phyloP scores from a whole-genome alignment of 2,888 invertebrate species.

The Andrena hattorfiana region DNA sequence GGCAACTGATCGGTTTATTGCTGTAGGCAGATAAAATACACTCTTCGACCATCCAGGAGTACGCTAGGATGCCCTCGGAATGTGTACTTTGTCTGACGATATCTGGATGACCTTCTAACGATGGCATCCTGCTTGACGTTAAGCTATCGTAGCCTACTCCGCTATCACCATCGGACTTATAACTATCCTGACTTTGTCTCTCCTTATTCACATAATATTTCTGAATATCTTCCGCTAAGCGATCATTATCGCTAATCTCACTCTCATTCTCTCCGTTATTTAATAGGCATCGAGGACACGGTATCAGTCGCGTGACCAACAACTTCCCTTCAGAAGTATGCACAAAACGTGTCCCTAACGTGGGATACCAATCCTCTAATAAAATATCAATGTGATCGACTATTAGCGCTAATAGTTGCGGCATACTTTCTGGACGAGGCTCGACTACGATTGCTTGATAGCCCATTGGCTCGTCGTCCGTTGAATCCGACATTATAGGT shows the following conservation, averaged over 20 bases:
- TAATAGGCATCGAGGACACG: conserved; percentile 94
- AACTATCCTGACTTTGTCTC: conserved; percentile 88
- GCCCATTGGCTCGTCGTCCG: conserved; percentile 86
- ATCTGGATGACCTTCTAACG: conserved; percentile 91
- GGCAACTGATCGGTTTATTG: conserved; percentile 90
- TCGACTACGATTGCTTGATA: conserved; percentile 91
- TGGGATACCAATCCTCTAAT: conserved; percentile 99
- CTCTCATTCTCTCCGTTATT: conserved; percentile 79
- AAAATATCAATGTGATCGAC: conserved; percentile 98
- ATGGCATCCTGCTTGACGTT: conserved; percentile 93
- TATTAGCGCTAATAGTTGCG: conserved; percentile 93
- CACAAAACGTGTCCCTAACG: conserved; percentile 97
- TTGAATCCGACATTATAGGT: conserved; percentile 81
- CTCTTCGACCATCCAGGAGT: conserved; percentile 97
- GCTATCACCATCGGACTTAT: conserved; percentile 94
- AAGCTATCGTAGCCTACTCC: conserved; percentile 92
- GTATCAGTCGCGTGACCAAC: conserved; percentile 96
- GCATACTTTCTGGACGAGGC: conserved; percentile 92
- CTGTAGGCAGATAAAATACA: conserved; percentile 96
- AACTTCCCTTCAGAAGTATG: conserved; percentile 98
- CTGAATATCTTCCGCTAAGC: conserved; percentile 77
- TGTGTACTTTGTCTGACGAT: conserved; percentile 82
- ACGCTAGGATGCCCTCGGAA: conserved; percentile 84
- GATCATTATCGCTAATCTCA: conserved; percentile 74
- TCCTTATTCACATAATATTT: conserved; percentile 80